Conservation (phyloP, 2,113 vertebrate genomes). For the Microcebus ravelobensis region DNA sequence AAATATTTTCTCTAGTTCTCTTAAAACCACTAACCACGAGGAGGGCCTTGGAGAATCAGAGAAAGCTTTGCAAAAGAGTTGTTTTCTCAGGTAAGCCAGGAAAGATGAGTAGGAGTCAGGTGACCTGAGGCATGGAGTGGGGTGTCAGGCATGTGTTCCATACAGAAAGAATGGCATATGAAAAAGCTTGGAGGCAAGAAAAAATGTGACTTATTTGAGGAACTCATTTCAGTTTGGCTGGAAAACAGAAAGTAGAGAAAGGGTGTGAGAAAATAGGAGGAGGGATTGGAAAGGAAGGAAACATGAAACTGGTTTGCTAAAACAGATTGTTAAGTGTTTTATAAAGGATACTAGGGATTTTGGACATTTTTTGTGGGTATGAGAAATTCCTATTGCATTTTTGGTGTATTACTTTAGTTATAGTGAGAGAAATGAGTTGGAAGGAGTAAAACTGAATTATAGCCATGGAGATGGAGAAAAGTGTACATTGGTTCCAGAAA, state of each 20-base stretch:
- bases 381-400: neutral
- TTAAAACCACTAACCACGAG: neutral
- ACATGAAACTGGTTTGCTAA: neutral
- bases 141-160: neutral
- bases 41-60: neutral
- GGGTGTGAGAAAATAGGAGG: neutral
- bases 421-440: neutral
- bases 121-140: neutral
- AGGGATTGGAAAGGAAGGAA: neutral
- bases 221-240: neutral
- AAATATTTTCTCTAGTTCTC: constrained; percentile 26
- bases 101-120: neutral
- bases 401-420: neutral
- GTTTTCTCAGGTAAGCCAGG: neutral
- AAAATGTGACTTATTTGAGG: neutral
- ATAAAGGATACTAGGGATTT: neutral
- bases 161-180: neutral
- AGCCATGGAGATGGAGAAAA: neutral
- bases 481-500: neutral
- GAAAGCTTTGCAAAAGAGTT: constrained; percentile 17
- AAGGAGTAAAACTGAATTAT: constrained; percentile 32
- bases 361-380: neutral
- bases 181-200: neutral
- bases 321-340: neutral
- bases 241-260: neutral